phyloP scores from a whole-genome alignment of 2,113 vertebrate genomes.

The Gopherus flavomarginatus region DNA sequence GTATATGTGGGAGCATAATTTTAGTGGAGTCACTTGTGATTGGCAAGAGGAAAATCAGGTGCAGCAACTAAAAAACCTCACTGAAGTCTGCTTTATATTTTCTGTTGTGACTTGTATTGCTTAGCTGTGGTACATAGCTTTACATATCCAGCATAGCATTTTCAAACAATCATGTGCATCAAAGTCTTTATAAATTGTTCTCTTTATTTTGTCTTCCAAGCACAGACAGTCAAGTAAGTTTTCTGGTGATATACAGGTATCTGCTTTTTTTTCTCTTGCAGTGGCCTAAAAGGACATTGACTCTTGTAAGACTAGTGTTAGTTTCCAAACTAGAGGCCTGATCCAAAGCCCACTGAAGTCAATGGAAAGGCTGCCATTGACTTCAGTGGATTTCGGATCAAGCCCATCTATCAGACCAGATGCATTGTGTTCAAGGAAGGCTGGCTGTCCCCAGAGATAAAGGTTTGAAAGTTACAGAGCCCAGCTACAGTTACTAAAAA shows the following conservation, averaged over 20 bases:
- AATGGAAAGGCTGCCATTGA: not conserved
- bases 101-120: not conserved
- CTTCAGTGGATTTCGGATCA: not conserved
- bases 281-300: not conserved
- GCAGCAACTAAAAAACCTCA: not conserved
- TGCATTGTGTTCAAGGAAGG: not conserved
- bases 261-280: not conserved
- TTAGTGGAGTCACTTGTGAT: not conserved
- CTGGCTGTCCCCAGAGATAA: not conserved
- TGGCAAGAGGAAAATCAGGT: constrained; percentile 23
- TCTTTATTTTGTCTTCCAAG: not conserved
- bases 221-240: not conserved
- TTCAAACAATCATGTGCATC: not conserved
- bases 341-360: not conserved
- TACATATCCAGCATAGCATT: not conserved
- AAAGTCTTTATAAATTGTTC: rapidly evolving
- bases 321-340: not conserved
- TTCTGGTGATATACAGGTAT: rapidly evolving
- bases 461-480: not conserved
- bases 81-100: not conserved
- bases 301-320: rapidly evolving
- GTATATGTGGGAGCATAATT: not conserved
- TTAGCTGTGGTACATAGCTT: not conserved
- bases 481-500: not conserved
- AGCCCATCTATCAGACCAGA: not conserved